Conservation (phyloP, 2,113 vertebrate species). For the Ibidorhyncha struthersii region DNA sequence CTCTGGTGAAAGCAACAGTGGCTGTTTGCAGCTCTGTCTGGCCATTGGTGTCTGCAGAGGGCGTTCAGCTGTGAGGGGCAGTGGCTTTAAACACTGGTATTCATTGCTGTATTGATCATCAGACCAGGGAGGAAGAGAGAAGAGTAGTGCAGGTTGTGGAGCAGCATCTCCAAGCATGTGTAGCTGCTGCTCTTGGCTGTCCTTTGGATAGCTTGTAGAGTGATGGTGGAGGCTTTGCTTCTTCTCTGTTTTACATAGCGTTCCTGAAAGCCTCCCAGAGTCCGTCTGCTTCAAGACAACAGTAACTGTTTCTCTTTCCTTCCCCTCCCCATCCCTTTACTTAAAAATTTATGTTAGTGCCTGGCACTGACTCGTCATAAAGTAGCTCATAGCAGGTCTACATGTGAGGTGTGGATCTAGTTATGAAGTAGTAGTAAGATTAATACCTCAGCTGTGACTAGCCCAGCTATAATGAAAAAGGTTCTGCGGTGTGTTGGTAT, state of each 20-base stretch:
- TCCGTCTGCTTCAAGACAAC: neutral
- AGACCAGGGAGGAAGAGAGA: neutral
- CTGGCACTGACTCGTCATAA: neutral
- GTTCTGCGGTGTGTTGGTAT: neutral
- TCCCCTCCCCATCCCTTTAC: neutral
- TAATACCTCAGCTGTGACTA: neutral
- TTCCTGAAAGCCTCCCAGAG: neutral
- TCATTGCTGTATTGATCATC: neutral
- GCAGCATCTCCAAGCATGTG: neutral
- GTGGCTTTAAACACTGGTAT: neutral
- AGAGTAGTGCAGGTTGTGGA: neutral
- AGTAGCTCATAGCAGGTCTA: neutral
- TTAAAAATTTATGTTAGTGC: neutral
- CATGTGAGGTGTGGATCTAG: neutral
- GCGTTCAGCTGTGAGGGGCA: neutral
- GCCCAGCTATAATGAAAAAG: neutral
- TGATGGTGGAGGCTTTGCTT: neutral
- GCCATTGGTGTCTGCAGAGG: neutral
- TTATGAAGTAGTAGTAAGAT: neutral
- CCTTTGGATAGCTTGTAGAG: neutral
- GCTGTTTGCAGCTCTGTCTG: neutral
- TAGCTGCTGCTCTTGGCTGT: neutral
- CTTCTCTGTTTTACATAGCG: neutral
- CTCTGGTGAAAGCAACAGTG: neutral
- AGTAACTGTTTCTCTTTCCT: neutral